These are phyloP conservation scores for Periplaneta americana DNA, from an alignment of 1,140 invertebrate genomes.

Conservation along the genomic window DNA sequence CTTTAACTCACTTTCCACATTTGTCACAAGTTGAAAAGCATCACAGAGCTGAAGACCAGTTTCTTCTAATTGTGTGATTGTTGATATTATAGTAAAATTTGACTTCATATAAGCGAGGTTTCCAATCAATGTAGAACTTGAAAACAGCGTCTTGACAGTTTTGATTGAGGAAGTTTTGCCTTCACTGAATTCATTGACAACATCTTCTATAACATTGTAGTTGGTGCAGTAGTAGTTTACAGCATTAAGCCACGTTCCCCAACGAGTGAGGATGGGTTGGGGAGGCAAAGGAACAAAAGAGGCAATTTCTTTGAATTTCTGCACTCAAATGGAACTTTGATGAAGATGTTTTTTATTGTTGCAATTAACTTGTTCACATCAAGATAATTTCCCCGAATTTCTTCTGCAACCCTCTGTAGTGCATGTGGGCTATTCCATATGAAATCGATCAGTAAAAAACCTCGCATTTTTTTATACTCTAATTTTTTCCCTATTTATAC, in stretches of 20 bases:
- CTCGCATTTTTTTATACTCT: no score
- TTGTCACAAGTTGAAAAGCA: neutral
- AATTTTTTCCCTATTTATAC: no score
- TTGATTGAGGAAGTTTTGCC: neutral
- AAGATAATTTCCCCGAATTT: no score
- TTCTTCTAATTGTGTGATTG: no score
- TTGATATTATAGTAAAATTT: neutral
- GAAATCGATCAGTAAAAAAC: no score
- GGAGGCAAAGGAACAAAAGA: no score
- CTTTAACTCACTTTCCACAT: neutral
- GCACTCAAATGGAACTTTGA: neutral
- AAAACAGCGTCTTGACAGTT: neutral
- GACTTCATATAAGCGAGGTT: no score
- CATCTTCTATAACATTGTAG: neutral
- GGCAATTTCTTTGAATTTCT: neutral
- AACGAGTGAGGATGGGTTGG: constrained; percentile 10
- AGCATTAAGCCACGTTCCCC: constrained; percentile 37
- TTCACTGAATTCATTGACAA: neutral
- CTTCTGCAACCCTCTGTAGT: no score
- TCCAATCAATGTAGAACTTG: neutral
- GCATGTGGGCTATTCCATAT: no score
- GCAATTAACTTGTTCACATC: no score
- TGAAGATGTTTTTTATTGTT: neutral
- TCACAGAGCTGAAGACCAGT: neutral
- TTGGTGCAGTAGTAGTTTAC: constrained; percentile 27